Evolutionary conservation across 1,140 invertebrate genomes (phyloP).

Genomic region (Brachionus plicatilis): DNA sequence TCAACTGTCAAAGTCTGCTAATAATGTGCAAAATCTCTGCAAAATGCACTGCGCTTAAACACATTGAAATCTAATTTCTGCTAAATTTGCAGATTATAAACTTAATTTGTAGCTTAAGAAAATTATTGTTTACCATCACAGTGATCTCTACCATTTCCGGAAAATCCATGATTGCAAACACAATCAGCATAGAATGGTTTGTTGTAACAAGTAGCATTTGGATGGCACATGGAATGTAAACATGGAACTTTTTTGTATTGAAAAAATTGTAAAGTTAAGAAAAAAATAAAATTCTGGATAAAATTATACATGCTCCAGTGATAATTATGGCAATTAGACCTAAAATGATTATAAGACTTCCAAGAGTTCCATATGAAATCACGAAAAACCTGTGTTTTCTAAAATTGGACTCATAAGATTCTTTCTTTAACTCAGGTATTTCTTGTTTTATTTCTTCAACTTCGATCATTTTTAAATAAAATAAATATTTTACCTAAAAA

Average conservation of each 20-base stretch:
- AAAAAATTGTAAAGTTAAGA: not conserved
- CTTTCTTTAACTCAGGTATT: too few relatives aligned
- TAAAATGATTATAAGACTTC: not conserved
- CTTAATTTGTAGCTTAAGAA: not conserved
- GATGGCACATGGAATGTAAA: not conserved
- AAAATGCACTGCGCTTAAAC: too few relatives aligned
- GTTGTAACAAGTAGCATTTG: slow-evolving; percentile 29
- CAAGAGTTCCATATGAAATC: not conserved
- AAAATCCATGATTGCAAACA: slow-evolving; percentile 17
- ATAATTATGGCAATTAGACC: not conserved
- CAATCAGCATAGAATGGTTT: slow-evolving; percentile 13
- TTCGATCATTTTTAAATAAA: not conserved
- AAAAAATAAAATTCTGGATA: not conserved
- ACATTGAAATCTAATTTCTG: too few relatives aligned
- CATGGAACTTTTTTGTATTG: not conserved
- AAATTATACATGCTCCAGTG: not conserved
- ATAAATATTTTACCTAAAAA: not conserved
- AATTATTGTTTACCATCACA: slow-evolving; percentile 3
- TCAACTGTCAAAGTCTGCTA: too few relatives aligned
- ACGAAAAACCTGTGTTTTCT: not conserved
- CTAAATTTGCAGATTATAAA: too few relatives aligned
- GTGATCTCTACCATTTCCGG: slow-evolving; percentile 1
- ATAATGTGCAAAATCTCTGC: too few relatives aligned
- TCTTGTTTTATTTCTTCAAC: not conserved
- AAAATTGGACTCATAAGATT: not conserved